Evolutionary conservation across 2,113 vertebrate species (phyloP).

Genomic region (Felis catus): DNA sequence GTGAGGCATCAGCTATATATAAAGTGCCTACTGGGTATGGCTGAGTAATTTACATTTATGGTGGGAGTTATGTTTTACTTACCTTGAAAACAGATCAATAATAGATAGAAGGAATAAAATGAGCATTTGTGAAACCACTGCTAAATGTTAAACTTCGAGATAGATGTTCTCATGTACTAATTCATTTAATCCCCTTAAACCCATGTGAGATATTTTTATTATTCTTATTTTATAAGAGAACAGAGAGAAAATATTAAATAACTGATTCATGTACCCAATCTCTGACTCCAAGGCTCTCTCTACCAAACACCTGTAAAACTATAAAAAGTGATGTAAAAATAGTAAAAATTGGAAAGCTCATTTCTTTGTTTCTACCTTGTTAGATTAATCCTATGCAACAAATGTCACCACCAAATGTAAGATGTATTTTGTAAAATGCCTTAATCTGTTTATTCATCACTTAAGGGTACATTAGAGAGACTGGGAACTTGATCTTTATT

Average conservation of each 20-base stretch:
- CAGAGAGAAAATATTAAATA: not conserved
- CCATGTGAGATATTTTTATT: not conserved
- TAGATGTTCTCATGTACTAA: not conserved
- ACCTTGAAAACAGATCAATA: conserved; percentile 49
- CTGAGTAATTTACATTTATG: conserved; percentile 41
- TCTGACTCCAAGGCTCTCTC: not conserved
- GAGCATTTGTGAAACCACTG: not conserved
- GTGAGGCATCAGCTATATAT: not conserved
- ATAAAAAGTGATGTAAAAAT: not conserved
- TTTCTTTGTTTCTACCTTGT: conserved; percentile 33
- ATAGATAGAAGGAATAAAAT: not conserved
- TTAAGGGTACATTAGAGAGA: conserved; percentile 61
- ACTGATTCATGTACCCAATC: not conserved
- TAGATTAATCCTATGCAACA: conserved; percentile 47
- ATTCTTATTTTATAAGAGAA: conserved; percentile 17
- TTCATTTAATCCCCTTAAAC: conserved; percentile 7
- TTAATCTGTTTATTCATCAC: conserved; percentile 72
- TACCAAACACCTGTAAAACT: not conserved
- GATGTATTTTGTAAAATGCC: conserved; percentile 51
- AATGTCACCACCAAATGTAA: conserved; percentile 56
- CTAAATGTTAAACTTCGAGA: not conserved
- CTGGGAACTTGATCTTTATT: conserved; percentile 71
- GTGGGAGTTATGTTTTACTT: conserved; percentile 12
- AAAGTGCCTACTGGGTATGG: not conserved
- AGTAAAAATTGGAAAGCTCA: not conserved